Evolutionary conservation across 2,888 invertebrate genomes (phyloP).

Genomic region (Ariolimax columbianus): DNA sequence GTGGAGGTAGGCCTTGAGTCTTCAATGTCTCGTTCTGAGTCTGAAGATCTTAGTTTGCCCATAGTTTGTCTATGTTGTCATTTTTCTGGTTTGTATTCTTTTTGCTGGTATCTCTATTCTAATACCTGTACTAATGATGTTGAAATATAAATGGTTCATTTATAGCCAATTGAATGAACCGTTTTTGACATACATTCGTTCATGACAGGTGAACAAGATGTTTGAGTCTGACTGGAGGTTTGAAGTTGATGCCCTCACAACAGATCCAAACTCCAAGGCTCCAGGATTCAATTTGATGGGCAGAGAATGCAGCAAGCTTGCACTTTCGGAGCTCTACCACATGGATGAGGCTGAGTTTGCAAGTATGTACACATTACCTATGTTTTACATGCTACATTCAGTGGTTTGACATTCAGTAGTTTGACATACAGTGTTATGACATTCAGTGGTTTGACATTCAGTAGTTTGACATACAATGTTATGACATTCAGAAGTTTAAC

Average conservation of each 20-base stretch:
- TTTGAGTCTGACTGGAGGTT: conserved; percentile 46
- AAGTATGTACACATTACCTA: conserved; percentile 49
- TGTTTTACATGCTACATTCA: neutral
- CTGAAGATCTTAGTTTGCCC: no score
- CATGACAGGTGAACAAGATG: conserved; percentile 45
- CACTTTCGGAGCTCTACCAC: conserved; percentile 54
- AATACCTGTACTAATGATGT: neutral
- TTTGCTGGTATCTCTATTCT: no score
- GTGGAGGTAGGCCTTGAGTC: no score
- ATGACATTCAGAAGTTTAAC: no score
- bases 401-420: no score
- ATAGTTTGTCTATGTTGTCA: no score
- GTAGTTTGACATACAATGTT: no score
- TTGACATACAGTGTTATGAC: no score
- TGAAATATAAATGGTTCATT: neutral
- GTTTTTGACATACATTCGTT: neutral
- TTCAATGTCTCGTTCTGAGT: no score
- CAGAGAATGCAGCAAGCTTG: conserved; percentile 54
- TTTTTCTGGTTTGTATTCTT: no score
- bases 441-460: no score
- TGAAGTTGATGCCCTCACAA: conserved; percentile 11
- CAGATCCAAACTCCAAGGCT: conserved; percentile 46
- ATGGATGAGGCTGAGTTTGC: conserved; percentile 62
- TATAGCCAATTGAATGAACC: neutral
- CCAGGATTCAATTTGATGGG: conserved; percentile 28